phyloP scores from a whole-genome alignment of 2,888 invertebrate species.

The Autographa pulchrina region DNA sequence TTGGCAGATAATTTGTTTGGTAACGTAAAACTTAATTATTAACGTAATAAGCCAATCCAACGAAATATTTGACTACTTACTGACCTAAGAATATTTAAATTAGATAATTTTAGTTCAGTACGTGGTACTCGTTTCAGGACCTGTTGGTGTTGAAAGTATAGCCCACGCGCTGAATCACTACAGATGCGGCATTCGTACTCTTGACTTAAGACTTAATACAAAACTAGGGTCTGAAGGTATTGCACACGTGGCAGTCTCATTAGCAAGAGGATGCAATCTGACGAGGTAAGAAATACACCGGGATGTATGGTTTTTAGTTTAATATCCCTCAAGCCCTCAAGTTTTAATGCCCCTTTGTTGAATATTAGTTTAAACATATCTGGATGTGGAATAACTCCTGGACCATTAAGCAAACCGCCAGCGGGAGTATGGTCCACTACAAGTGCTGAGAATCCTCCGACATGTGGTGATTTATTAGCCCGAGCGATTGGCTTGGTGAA shows the following conservation, averaged over 20 bases:
- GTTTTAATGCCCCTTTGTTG: not conserved
- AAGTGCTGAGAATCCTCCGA: slow-evolving; percentile 83
- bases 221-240: slow-evolving; percentile 84
- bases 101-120: not conserved
- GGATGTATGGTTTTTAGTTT: slow-evolving; percentile 14
- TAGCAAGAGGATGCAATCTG: slow-evolving; percentile 86
- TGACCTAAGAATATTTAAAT: not conserved
- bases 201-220: slow-evolving; percentile 84
- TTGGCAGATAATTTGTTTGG: slow-evolving; percentile 89
- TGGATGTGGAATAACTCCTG: slow-evolving; percentile 84
- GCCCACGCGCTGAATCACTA: slow-evolving; percentile 81
- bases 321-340: not conserved
- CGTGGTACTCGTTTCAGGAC: slow-evolving; percentile 66
- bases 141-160: slow-evolving; percentile 80
- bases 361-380: slow-evolving; percentile 85
- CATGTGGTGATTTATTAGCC: slow-evolving; percentile 85
- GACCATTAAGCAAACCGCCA: slow-evolving; percentile 78
- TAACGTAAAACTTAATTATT: slow-evolving; percentile 35
- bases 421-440: slow-evolving; percentile 87
- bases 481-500: slow-evolving; percentile 86
- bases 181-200: slow-evolving; percentile 76
- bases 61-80: too few relatives aligned
- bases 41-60: too few relatives aligned
- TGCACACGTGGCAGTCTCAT: slow-evolving; percentile 82
- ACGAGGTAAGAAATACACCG: slow-evolving; percentile 71